phyloP scores from a whole-genome alignment of 2,888 invertebrate genomes.

The Yponomeuta cagnagella region DNA sequence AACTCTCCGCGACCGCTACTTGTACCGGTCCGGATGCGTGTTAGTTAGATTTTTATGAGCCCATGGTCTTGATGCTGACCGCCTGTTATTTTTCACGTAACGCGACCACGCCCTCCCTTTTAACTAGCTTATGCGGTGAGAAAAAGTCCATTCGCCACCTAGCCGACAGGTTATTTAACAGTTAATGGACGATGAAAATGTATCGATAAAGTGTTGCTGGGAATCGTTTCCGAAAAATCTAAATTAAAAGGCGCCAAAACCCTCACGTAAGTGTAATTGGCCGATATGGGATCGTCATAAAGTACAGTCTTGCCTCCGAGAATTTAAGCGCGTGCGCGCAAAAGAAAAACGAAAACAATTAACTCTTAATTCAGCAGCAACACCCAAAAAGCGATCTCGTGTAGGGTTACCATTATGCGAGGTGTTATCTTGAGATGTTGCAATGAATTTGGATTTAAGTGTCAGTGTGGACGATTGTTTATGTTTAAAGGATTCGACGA shows the following conservation, averaged over 20 bases:
- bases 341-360: conserved; percentile 42
- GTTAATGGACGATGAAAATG: not conserved
- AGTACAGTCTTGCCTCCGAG: conserved; percentile 35
- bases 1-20: conserved; percentile 15
- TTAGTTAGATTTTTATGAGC: conserved; percentile 30
- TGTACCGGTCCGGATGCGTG: conserved; percentile 25
- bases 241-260: conserved; percentile 17
- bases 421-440: conserved; percentile 38
- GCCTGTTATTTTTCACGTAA: conserved; percentile 31
- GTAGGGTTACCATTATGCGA: conserved; percentile 46
- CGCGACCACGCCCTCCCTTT: conserved; percentile 26
- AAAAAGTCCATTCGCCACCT: conserved; percentile 11
- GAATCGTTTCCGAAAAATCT: conserved; percentile 12
- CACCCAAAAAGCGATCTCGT: conserved; percentile 42
- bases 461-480: conserved; percentile 16
- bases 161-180: conserved; percentile 6
- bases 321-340: conserved; percentile 38
- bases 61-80: conserved; percentile 26
- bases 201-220: not conserved
- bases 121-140: conserved; percentile 16
- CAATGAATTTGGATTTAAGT: conserved; percentile 29
- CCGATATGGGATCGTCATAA: conserved; percentile 29
- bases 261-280: conserved; percentile 1
- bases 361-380: conserved; percentile 51
- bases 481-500: not conserved